A percentile compares a stretch with the other conserved stretches of the same genome.
Evolutionary conservation across 2,888 invertebrate genomes (phyloP).

Genomic region (Lymantria dispar): DNA sequence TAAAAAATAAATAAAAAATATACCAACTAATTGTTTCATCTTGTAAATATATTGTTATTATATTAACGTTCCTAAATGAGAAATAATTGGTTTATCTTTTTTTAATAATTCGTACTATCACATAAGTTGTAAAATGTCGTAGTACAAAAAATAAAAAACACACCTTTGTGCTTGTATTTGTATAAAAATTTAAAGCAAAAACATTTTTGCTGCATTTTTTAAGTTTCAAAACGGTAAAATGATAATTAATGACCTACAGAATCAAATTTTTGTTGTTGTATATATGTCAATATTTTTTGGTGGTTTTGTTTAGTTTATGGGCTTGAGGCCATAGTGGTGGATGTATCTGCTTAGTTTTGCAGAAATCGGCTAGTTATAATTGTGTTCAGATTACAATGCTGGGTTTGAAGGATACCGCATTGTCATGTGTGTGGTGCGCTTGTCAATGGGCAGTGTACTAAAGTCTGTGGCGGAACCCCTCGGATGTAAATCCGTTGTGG

Average conservation of each 20-base stretch:
- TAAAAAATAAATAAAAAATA: no score
- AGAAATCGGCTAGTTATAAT: constrained; percentile 24
- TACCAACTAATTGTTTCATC: no score
- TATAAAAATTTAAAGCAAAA: background rate
- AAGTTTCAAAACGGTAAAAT: background rate
- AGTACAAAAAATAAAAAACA: no score
- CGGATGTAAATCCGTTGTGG: constrained; percentile 42
- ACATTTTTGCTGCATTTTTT: background rate
- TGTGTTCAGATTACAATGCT: constrained; percentile 29
- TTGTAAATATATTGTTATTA: no score
- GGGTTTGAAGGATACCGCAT: constrained; percentile 24
- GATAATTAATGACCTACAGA: constrained; percentile 2
- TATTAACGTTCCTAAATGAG: no score
- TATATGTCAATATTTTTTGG: constrained; percentile 13
- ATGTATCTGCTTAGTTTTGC: constrained; percentile 13
- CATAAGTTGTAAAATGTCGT: no score
- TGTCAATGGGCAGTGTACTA: constrained; percentile 17
- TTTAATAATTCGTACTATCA: no score
- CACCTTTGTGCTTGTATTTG: no score
- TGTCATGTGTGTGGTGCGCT: constrained; percentile 18
- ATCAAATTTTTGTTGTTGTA: constrained; percentile 20
- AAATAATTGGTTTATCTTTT: no score
- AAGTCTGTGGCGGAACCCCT: constrained; percentile 54
- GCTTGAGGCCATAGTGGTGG: constrained; percentile 16
- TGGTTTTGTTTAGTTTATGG: constrained; percentile 16